Evolutionary conservation across 2,797 vertebrate species (phyloP), one percentile per base, ranked within the genome.

Genomic region (Acanthurus leucopareius): DNA sequence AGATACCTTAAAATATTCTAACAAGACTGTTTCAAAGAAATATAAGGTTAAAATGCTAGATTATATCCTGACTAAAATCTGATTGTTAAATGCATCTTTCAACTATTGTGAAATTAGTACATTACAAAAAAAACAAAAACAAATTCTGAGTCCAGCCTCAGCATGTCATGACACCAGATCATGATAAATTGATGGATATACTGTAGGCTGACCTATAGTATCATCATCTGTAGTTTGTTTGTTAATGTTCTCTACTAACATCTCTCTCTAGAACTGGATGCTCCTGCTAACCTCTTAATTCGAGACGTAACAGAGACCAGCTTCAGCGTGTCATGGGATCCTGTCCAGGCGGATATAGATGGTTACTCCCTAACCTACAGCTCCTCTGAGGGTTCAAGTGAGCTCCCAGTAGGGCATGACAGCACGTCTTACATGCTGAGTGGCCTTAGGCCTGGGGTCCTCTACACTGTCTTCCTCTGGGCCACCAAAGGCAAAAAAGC

Each of bases 331-430:
- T 95, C 94, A 13, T 97, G 96, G 97, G 93, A 94, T 70, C 88
- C 82, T 0, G 94, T 93, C 66, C 93, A 70, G 84, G 95, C 94
- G 1, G 73, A 90, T 38, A 86, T 95, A 42, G 95, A 96, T 63
- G 94, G 92, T 82, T 97, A 97, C 70, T 60, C 93, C 75, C 86
- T 96, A 61, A 95, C 83, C 77, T 96, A 96, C 87, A 91, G 78
- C 59, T 96, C 94, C 0, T 79, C 86, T 10, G 89, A 94, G 1
- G 94, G 95, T 42, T 85, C 89, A 61, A 88, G 87, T 70, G 80
- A 97, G 63, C 84, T 94, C n/a, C 80, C 79, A 0, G 67, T 97
- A 56, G 90, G 88, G 42, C 79, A 94, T 75, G 93, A 94, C 17
- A 91, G 84, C 79, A 91, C 58, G 68, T 87, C 92, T 71, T 85